Conservation (phyloP, 2,797 vertebrate species). For the Crenuchus spilurus region DNA sequence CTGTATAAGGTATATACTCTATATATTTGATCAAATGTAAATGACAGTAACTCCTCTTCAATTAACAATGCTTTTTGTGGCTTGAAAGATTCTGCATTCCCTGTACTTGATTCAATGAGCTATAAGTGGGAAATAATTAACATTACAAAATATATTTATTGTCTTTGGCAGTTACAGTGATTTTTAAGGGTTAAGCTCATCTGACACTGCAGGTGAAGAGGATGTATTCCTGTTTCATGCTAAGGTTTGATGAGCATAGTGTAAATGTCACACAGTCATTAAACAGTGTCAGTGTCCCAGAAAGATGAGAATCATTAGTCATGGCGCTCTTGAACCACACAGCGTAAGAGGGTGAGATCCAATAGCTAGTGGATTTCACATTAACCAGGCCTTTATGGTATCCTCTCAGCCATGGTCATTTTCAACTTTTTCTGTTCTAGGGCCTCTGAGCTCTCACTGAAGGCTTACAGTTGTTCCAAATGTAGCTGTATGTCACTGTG, state of each 20-base stretch:
- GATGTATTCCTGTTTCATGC: not conserved
- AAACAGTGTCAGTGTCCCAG: not conserved
- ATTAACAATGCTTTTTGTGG: too few relatives aligned
- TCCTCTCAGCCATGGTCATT: conserved; percentile 8
- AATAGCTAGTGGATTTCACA: not conserved
- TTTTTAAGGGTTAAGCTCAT: not conserved
- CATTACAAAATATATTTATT: too few relatives aligned
- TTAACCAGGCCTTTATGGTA: not conserved
- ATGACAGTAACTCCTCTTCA: too few relatives aligned
- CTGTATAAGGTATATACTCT: too few relatives aligned
- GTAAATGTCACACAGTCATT: not conserved
- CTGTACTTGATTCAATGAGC: too few relatives aligned
- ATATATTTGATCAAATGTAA: too few relatives aligned
- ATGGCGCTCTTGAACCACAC: not conserved
- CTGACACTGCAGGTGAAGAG: not conserved
- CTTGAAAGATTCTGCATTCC: too few relatives aligned
- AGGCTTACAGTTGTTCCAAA: not conserved
- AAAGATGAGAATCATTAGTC: not conserved
- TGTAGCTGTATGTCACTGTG: not conserved
- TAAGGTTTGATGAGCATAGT: not conserved
- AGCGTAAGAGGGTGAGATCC: not conserved
- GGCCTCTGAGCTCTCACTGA: not conserved
- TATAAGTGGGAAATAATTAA: too few relatives aligned
- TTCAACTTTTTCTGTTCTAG: conserved; percentile 17
- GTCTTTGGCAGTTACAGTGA: too few relatives aligned